Evolutionary conservation across 1,140 invertebrate genomes (phyloP).

Genomic region (Metaphire vulgaris): DNA sequence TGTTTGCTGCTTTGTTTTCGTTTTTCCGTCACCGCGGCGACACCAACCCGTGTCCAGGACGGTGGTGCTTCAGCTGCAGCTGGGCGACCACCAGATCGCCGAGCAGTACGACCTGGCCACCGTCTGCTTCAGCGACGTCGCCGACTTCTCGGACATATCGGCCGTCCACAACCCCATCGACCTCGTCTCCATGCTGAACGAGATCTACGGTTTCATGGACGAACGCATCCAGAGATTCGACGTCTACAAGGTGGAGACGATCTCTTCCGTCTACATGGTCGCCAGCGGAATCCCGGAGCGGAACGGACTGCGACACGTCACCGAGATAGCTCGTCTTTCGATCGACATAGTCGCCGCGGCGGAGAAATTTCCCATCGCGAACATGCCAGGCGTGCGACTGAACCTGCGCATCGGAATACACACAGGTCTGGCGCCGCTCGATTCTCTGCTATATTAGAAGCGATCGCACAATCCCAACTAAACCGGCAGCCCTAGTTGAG

Average conservation of each 20-base stretch:
- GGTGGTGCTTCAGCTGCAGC: slow-evolving; percentile 9
- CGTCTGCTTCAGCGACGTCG: slow-evolving; percentile 34
- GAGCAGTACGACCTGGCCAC: slow-evolving; percentile 29
- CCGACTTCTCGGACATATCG: slow-evolving; percentile 32
- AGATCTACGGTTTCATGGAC: slow-evolving; percentile 33
- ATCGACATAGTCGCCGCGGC: slow-evolving; percentile 16
- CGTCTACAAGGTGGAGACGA: slow-evolving; percentile 92
- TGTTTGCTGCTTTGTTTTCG: neutral
- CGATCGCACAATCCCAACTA: too few relatives aligned
- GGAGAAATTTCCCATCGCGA: slow-evolving; percentile 2
- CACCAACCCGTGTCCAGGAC: too few relatives aligned
- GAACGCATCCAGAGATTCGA: slow-evolving; percentile 82
- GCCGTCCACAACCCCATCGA: slow-evolving; percentile 28
- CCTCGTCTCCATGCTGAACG: slow-evolving; percentile 33
- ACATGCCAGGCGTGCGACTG: slow-evolving; percentile 5
- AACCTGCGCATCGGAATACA: slow-evolving; percentile 16
- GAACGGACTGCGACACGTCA: slow-evolving; percentile 23
- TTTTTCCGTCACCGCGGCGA: neutral
- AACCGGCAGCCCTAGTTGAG: too few relatives aligned
- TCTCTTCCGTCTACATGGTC: slow-evolving; percentile 96
- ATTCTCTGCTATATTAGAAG: neutral
- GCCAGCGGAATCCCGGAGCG: slow-evolving; percentile 75
- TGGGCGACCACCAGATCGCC: slow-evolving; percentile 13
- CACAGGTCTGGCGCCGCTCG: slow-evolving; percentile 1
- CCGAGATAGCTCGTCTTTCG: slow-evolving; percentile 20